Conservation (phyloP, 1,140 invertebrate genomes). For the Micrasema longulum region DNA sequence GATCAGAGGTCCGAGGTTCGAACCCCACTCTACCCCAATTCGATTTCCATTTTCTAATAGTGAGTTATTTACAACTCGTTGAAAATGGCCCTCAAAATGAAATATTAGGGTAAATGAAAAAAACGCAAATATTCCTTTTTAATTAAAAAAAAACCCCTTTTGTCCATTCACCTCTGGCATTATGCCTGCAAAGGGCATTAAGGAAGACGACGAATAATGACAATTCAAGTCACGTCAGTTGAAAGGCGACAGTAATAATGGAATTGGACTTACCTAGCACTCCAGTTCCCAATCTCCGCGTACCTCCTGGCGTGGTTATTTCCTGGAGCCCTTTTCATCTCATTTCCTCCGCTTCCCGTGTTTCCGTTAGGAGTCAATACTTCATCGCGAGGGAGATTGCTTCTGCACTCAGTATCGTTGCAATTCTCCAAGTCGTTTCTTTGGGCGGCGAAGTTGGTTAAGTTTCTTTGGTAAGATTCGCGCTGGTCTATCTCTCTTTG, state of each 20-base stretch:
- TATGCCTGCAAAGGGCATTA: too few relatives aligned
- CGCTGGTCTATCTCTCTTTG: slow-evolving; percentile 37
- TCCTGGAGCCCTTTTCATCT: slow-evolving; percentile 65
- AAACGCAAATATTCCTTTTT: too few relatives aligned
- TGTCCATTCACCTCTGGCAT: too few relatives aligned
- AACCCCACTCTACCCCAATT: too few relatives aligned
- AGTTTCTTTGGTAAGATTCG: slow-evolving; percentile 32
- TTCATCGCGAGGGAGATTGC: slow-evolving; percentile 57
- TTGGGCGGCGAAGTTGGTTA: slow-evolving; percentile 15
- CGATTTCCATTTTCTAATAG: too few relatives aligned
- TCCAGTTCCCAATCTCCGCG: slow-evolving; percentile 69
- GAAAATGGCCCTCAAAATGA: too few relatives aligned
- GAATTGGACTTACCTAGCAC: slow-evolving; percentile 58
- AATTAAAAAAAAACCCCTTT: too few relatives aligned
- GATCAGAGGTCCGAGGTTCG: too few relatives aligned
- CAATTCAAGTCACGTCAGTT: too few relatives aligned
- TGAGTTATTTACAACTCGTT: too few relatives aligned
- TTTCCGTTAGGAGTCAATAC: slow-evolving; percentile 68
- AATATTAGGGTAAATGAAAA: too few relatives aligned
- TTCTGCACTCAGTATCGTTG: background rate
- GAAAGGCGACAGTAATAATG: background rate
- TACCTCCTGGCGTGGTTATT: slow-evolving; percentile 62
- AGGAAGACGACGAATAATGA: background rate
- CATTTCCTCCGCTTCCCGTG: slow-evolving; percentile 65
- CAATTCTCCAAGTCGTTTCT: background rate